phyloP scores from a whole-genome alignment of 1,140 invertebrate species.

The Bombus impatiens region DNA sequence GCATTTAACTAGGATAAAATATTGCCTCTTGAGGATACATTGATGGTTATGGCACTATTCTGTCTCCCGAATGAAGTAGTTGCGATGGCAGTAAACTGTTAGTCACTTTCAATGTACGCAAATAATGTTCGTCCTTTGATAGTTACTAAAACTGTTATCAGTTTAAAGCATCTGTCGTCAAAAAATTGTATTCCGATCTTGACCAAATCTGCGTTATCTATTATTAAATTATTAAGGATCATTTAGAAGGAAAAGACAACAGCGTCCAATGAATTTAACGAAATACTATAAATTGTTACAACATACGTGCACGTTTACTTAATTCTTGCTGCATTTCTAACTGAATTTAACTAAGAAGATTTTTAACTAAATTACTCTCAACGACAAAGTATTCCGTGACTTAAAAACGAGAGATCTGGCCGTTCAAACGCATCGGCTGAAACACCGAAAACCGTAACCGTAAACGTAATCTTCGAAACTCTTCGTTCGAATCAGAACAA shows the following conservation, averaged over 20 bases:
- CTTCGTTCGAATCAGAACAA: neutral
- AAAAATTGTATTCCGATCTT: no score
- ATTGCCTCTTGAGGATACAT: neutral
- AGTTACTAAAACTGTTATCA: neutral
- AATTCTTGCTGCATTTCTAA: no score
- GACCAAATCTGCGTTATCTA: no score
- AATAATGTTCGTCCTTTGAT: neutral
- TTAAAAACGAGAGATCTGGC: neutral
- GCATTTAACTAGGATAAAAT: neutral
- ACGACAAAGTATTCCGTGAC: neutral
- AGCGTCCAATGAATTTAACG: no score
- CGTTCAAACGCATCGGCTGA: neutral
- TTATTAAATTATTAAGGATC: no score
- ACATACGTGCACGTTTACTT: no score
- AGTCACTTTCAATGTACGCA: neutral
- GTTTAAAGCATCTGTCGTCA: no score
- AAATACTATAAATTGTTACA: no score
- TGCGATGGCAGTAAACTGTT: neutral
- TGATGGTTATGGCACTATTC: neutral
- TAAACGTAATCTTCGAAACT: neutral
- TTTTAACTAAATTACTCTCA: no score
- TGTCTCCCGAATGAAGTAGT: no score
- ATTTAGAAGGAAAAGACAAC: no score
- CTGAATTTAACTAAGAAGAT: no score
- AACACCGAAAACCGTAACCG: neutral